These are phyloP conservation scores for Dunckerocampus dactyliophorus DNA, from an alignment of 2,113 vertebrate species.

Conservation along the genomic window DNA sequence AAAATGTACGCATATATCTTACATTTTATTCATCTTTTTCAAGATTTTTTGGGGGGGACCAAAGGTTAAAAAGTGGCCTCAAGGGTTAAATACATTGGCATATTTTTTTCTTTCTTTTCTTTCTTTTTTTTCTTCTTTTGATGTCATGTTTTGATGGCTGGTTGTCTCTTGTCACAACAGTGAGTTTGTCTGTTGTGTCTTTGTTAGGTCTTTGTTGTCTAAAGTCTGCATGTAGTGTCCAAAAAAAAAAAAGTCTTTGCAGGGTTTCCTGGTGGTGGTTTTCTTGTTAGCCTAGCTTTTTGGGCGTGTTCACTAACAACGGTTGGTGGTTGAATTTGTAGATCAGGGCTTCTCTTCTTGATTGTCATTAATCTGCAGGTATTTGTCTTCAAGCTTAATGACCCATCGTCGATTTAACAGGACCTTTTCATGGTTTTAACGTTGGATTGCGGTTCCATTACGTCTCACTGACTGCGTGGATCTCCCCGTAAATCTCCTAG, in stretches of 20 bases:
- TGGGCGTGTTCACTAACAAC: not conserved
- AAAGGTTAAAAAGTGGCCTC: no score
- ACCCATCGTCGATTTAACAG: slow-evolving; percentile 4
- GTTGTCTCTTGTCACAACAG: slow-evolving; percentile 48
- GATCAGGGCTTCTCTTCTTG: not conserved
- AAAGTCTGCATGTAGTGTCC: slow-evolving; percentile 55
- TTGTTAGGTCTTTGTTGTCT: slow-evolving; percentile 18
- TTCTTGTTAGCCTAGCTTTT: not conserved
- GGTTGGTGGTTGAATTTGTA: not conserved
- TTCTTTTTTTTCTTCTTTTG: no score
- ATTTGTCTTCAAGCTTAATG: slow-evolving; percentile 3
- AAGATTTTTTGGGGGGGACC: no score
- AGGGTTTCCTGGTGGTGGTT: slow-evolving; percentile 47
- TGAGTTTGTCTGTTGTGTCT: slow-evolving; percentile 49
- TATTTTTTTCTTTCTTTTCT: no score
- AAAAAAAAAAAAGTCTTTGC: slow-evolving; percentile 23
- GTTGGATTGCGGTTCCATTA: slow-evolving; percentile 21
- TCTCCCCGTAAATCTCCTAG: slow-evolving; percentile 48
- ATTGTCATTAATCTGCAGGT: not conserved
- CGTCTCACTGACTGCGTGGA: slow-evolving; percentile 29
- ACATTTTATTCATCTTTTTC: no score
- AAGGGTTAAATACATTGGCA: no score
- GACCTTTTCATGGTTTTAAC: slow-evolving; percentile 11
- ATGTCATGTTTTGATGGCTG: slow-evolving; percentile 13
- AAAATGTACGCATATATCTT: no score